phyloP scores from a whole-genome alignment of 53 echinoderm and acorn worm genomes.

The Luidia sarsii region DNA sequence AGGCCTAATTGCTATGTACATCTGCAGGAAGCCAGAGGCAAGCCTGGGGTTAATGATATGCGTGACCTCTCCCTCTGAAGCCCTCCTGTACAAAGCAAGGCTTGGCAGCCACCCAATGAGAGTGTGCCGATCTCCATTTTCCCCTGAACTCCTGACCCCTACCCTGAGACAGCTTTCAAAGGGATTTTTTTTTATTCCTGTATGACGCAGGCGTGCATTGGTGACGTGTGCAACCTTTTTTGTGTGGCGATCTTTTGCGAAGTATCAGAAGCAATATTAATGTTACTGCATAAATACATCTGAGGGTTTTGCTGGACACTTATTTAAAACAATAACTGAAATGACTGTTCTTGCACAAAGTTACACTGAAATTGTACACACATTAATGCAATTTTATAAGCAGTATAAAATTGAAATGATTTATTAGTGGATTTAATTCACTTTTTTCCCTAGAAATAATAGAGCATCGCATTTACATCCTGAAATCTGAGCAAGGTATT shows the following conservation, averaged over 20 bases:
- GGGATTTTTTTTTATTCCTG: slow-evolving; percentile 8
- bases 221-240: slow-evolving; percentile 23
- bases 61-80: slow-evolving; percentile 36
- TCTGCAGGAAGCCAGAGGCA: slow-evolving; percentile 32
- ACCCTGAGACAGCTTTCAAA: slow-evolving; percentile 21
- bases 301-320: no score
- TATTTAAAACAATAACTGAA: no score
- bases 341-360: no score
- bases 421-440: no score
- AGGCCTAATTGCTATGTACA: neutral
- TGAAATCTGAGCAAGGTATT: no score
- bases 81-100: slow-evolving; percentile 16
- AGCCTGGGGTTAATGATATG: slow-evolving; percentile 42
- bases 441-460: no score
- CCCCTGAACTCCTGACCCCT: slow-evolving; percentile 37
- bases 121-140: neutral
- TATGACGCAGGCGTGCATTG: neutral
- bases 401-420: no score
- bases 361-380: no score
- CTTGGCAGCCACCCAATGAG: slow-evolving; percentile 43
- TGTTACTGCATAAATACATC: slow-evolving; percentile 16
- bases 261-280: neutral
- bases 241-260: neutral
- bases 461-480: no score
- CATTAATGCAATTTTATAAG: no score